phyloP scores from a whole-genome alignment of 1,140 invertebrate species.

The Lepidurus arcticus region DNA sequence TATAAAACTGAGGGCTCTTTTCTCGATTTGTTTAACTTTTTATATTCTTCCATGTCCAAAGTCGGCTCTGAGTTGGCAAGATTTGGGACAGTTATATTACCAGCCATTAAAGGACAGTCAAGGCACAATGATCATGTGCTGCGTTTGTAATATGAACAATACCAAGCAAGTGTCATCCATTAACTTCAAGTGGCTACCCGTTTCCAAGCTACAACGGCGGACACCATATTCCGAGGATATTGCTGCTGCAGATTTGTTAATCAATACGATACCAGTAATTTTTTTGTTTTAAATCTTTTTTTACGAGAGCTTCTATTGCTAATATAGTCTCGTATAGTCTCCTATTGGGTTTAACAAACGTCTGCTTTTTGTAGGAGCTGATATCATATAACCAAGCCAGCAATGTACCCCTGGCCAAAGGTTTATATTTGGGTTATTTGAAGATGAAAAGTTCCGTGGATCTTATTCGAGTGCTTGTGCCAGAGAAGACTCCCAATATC shows the following conservation, averaged over 20 bases:
- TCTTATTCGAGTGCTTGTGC: constrained; percentile 85
- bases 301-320: not conserved
- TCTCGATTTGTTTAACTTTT: constrained; percentile 12
- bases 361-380: constrained; percentile 59
- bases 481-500: constrained; percentile 82
- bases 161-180: constrained; percentile 71
- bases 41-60: constrained; percentile 42
- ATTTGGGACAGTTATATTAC: constrained; percentile 87
- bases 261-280: constrained; percentile 66
- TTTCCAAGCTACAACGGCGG: constrained; percentile 61
- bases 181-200: constrained; percentile 81
- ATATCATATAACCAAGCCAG: constrained; percentile 87
- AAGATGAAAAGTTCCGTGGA: constrained; percentile 94
- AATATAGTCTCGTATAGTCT: not conserved
- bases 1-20: not conserved
- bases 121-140: constrained; percentile 83
- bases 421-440: constrained; percentile 89
- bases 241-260: constrained; percentile 70
- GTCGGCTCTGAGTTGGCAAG: constrained; percentile 77
- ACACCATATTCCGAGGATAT: constrained; percentile 57
- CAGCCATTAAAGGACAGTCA: constrained; percentile 78
- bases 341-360: not conserved
- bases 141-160: constrained; percentile 74
- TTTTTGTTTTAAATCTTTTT: constrained; percentile 25
- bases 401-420: constrained; percentile 67